Evolutionary conservation across 2,888 invertebrate genomes (phyloP), one percentile per base, ranked within the genome.

Genomic region (Drosophila pegasa): DNA sequence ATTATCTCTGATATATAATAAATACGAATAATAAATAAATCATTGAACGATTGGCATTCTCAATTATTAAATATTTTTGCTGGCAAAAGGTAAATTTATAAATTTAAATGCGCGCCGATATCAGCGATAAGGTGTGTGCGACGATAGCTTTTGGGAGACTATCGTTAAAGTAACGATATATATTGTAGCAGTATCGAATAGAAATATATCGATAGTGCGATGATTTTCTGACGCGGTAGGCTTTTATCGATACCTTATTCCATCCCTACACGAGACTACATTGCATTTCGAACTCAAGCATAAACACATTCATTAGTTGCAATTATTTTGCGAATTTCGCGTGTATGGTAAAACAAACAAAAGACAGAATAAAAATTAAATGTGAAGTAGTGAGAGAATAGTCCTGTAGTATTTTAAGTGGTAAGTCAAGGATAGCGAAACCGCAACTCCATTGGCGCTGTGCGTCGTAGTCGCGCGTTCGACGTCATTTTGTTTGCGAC

Each of bases 221-320:
- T 16, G 27, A 50, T 35, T 35, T 6, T n/a, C 18, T 0, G 10
- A 22, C n/a, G n/a, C n/a, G n/a, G n/a, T n/a, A n/a, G n/a, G n/a
- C n/a, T n/a, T n/a, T n/a, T 37, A 65, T 64, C 54, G 43, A 27
- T 65, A 27, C 3, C 3, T 22, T 31, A 3, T 45, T n/a, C 20
- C 64, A 33, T 65, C 45, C 2, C 71, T 38, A 33, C 20, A 56
- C 62, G 43, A 65, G 38, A 40, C 48, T 48, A 51, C 67, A 59
- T 67, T 45, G 68, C 56, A 52, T 31, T 64, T 64, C 64, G 64
- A 64, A 63, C 55, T 43, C 33, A 65, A 35, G 54, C 54, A 55
- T 35, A 55, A 65, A 55, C 51, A 41, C 54, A 52, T 65, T 35
- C 22, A 55, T 43, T 43, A 25, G 16, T 38, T 55, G 40, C 54